A percentile compares a stretch with the other conserved stretches of the same genome.
Conservation (phyloP, 2,888 invertebrate genomes). For the Cosmopolites sordidus region DNA sequence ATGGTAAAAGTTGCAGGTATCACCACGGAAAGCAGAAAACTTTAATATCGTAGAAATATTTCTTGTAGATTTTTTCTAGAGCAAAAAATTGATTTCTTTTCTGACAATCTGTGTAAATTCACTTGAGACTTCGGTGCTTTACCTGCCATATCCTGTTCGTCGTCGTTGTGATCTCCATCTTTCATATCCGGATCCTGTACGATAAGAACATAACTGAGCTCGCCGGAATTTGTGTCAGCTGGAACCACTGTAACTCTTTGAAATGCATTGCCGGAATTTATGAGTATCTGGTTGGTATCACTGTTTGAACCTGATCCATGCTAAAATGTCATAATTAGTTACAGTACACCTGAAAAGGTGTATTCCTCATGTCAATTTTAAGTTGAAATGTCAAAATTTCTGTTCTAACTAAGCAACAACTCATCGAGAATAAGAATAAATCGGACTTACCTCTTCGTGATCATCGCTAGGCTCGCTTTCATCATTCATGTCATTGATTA, state of each 20-base stretch:
- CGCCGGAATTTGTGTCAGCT: conserved; percentile 68
- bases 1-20: too few relatives aligned
- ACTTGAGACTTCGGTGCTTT: too few relatives aligned
- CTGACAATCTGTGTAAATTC: not conserved
- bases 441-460: conserved; percentile 32
- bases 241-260: conserved; percentile 84
- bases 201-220: conserved; percentile 84
- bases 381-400: conserved; percentile 5
- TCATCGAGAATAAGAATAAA: not conserved
- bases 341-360: too few relatives aligned
- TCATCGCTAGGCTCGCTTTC: conserved; percentile 43
- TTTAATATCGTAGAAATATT: too few relatives aligned
- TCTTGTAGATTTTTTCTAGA: too few relatives aligned
- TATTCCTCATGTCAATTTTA: too few relatives aligned
- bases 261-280: conserved; percentile 60
- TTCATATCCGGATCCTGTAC: conserved; percentile 61
- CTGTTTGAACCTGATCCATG: conserved; percentile 6
- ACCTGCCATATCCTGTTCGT: conserved; percentile 54
- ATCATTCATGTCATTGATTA: conserved; percentile 50
- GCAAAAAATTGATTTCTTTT: not conserved
- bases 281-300: conserved; percentile 49
- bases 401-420: not conserved
- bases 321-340: not conserved
- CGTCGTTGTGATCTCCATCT: conserved; percentile 51
- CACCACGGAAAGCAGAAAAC: too few relatives aligned